phyloP scores from a whole-genome alignment of 2,888 invertebrate genomes.

The Campoplex capitator region DNA sequence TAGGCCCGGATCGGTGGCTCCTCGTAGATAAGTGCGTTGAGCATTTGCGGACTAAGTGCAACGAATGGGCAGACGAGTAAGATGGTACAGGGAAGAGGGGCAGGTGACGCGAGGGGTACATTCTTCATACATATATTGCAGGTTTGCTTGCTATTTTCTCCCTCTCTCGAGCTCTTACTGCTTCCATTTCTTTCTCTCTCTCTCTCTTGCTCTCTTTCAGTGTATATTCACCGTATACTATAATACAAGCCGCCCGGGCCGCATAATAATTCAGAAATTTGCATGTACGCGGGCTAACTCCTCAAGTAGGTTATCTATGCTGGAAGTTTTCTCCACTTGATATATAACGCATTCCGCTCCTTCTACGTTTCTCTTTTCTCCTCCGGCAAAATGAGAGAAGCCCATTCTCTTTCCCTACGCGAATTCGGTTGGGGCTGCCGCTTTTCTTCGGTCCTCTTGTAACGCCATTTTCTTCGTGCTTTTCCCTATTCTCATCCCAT shows the following conservation, averaged over 20 bases:
- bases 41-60: constrained; percentile 69
- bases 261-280: constrained; percentile 85
- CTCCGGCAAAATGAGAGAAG: constrained; percentile 2
- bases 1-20: constrained; percentile 72
- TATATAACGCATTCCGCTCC: constrained; percentile 70
- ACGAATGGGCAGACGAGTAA: constrained; percentile 68
- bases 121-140: constrained; percentile 10
- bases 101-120: constrained; percentile 23
- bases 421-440: constrained; percentile 60
- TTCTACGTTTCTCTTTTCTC: constrained; percentile 27
- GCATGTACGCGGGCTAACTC: constrained; percentile 85
- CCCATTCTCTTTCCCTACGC: constrained; percentile 32
- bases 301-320: constrained; percentile 85
- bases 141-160: constrained; percentile 23
- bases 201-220: constrained; percentile 18
- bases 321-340: constrained; percentile 80
- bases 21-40: constrained; percentile 71
- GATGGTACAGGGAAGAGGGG: constrained; percentile 31
- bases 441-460: constrained; percentile 67
- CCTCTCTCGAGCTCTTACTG: background rate
- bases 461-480: constrained; percentile 38
- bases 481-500: constrained; percentile 39
- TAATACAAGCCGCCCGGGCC: constrained; percentile 69
- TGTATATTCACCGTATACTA: constrained; percentile 45
- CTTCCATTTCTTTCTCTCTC: background rate